Percentiles rank a stretch among this genome's conserved stretches.
phyloP scores from a whole-genome alignment of 2,888 invertebrate species.

The Hanleya hanleyi region DNA sequence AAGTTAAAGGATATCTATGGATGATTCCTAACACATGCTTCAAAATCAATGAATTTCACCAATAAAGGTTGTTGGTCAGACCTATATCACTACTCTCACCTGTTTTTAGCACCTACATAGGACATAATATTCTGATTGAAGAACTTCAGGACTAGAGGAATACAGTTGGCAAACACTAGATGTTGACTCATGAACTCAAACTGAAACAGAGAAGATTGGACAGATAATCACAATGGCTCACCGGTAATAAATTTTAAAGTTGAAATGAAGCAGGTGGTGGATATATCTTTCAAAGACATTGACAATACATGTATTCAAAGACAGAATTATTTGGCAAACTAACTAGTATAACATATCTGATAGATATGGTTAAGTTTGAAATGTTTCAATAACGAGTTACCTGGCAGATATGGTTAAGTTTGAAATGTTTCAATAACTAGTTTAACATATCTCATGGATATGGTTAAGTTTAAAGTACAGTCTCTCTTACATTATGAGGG shows the following conservation, averaged over 20 bases:
- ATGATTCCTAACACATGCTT: too few relatives aligned
- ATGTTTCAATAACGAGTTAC: slow-evolving; percentile 83
- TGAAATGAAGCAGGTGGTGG: too few relatives aligned
- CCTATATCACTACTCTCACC: too few relatives aligned
- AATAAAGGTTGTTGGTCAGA: too few relatives aligned
- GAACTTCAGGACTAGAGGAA: slow-evolving; percentile 97
- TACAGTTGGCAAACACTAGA: slow-evolving; percentile 98
- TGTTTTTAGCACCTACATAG: slow-evolving; percentile 94
- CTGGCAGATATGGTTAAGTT: slow-evolving; percentile 97
- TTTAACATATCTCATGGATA: background rate
- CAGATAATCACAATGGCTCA: background rate
- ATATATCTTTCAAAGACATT: too few relatives aligned
- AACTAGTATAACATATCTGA: background rate
- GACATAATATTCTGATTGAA: slow-evolving; percentile 98
- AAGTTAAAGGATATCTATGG: too few relatives aligned
- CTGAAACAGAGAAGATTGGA: slow-evolving; percentile 53
- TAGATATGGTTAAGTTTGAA: background rate
- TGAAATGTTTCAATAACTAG: slow-evolving; percentile 93
- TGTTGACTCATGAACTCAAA: slow-evolving; percentile 99
- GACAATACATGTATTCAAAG: too few relatives aligned
- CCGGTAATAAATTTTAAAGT: too few relatives aligned
- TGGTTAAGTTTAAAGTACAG: background rate
- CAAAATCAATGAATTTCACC: too few relatives aligned
- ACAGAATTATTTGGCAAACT: too few relatives aligned
- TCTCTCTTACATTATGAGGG: too few relatives aligned